Evolutionary conservation across 2,113 vertebrate genomes (phyloP), one percentile per base, ranked within the genome.

Genomic region (Sciurus niger): DNA sequence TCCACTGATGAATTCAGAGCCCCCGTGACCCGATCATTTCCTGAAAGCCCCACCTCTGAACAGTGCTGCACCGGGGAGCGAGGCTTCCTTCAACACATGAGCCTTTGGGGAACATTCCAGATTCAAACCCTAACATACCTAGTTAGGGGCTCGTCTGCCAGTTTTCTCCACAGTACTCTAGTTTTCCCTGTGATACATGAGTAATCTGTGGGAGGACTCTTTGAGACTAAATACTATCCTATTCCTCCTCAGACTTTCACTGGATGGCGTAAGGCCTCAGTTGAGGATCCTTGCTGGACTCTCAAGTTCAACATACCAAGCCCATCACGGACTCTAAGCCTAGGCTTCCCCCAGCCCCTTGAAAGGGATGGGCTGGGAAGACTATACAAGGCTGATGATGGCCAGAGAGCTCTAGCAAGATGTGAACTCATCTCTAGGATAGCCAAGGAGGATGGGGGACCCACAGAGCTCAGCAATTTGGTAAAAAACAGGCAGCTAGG

Each of bases 161-260:
- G 14, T 58, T 28, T 89, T 84, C 34, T 40, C 85, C 55, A 6
- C 51, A 30, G 20, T 43, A 43, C 17, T 83, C 12, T 60, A 60
- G 70, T 80, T 68, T 8, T 11, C 20, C 51, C 89, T 43, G 60
- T 63, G 24, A 63, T 24, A 4, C 82, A 22, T 63, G 76, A 85
- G 63, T 88, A 46, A 93, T 48, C 79, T 93, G 22, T 74, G 76
- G 53, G 53, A 65, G 53, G 63, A 58, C 32, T 53, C 32, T 48
- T 48, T 55, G 78, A 94, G 83, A 94, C 37, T 73, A 73, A 83
- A 88, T 94, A 48, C 72, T 30, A 72, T 58, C 43, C 51, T 65
- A n/a, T 53, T 78, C 24, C 30, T 93, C n/a, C 55, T 58, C 73
- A 72, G 48, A 85, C 40, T 76, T 84, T 74, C 46, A 34, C 25